Evolutionary conservation across 2,113 vertebrate species (phyloP).

Genomic region (Eulemur rufifrons): DNA sequence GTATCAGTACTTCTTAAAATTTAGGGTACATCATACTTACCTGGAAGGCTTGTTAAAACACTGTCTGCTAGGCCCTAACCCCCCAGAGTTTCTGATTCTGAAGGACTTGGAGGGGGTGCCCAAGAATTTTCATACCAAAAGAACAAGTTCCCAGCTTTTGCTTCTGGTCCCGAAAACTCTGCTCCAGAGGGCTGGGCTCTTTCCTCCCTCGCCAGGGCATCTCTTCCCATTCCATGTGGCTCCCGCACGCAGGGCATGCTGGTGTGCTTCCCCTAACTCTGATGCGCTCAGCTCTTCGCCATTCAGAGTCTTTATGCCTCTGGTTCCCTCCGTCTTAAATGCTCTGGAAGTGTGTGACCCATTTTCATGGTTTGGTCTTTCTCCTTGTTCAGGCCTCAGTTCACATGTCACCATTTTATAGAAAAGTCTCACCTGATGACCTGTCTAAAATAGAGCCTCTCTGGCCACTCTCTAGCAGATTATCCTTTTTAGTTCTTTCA

Average conservation of each 20-base stretch:
- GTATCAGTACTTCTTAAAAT: not conserved
- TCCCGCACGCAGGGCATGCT: not conserved
- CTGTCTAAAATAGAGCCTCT: not conserved
- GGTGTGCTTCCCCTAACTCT: too few relatives aligned
- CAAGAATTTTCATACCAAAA: fast-evolving
- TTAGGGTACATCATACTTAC: not conserved
- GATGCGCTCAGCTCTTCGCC: fast-evolving
- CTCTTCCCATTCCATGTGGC: fast-evolving
- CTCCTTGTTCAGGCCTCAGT: not conserved
- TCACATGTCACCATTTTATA: not conserved
- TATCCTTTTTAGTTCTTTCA: not conserved
- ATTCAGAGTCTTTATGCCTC: not conserved
- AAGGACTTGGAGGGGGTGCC: not conserved
- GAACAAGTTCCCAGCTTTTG: too few relatives aligned
- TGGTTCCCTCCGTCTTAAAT: not conserved
- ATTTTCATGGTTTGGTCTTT: not conserved
- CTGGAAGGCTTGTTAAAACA: not conserved
- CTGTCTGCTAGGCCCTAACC: not conserved
- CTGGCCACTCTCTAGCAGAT: not conserved
- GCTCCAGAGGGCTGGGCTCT: fast-evolving
- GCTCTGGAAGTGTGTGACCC: not conserved
- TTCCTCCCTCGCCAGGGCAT: too few relatives aligned
- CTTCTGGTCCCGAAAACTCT: not conserved
- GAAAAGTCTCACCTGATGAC: not conserved
- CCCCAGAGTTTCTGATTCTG: not conserved